Conservation (phyloP, 2,888 invertebrate genomes). For the Athalia circularis region DNA sequence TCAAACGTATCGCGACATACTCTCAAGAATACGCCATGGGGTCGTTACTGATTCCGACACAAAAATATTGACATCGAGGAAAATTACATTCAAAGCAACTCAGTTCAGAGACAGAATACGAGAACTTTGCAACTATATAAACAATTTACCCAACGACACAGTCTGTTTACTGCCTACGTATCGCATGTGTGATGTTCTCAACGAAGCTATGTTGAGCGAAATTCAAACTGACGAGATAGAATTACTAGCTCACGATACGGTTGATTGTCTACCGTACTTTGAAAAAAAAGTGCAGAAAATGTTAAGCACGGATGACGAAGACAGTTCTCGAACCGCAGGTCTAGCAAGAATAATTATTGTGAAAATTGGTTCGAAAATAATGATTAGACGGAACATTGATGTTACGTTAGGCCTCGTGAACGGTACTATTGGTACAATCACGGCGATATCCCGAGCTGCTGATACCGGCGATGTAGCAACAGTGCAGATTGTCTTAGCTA, state of each 20-base stretch:
- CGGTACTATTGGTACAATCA: slow-evolving; percentile 54
- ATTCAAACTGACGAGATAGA: slow-evolving; percentile 51
- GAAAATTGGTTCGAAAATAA: slow-evolving; percentile 50
- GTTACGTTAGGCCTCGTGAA: slow-evolving; percentile 55
- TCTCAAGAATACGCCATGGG: slow-evolving; percentile 47
- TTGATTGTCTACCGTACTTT: slow-evolving; percentile 51
- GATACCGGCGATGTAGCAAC: slow-evolving; percentile 45
- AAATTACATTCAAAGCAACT: slow-evolving; percentile 4
- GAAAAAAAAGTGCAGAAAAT: slow-evolving; percentile 47
- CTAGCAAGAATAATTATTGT: slow-evolving; percentile 54
- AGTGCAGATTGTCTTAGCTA: neutral
- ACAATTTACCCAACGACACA: no score
- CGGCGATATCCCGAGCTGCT: slow-evolving; percentile 41
- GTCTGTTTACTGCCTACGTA: slow-evolving; percentile 53
- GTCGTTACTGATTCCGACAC: slow-evolving; percentile 38
- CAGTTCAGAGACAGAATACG: no score
- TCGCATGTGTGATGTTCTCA: slow-evolving; percentile 35
- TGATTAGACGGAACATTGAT: no score
- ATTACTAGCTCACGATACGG: slow-evolving; percentile 52
- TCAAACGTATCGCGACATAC: slow-evolving; percentile 54
- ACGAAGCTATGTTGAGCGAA: slow-evolving; percentile 51
- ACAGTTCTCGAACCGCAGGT: slow-evolving; percentile 54
- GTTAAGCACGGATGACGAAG: slow-evolving; percentile 10
- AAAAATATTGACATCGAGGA: slow-evolving; percentile 36
- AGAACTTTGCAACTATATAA: no score